Evolutionary conservation across 2,888 invertebrate species (phyloP), one percentile per base, ranked within the genome.

Genomic region (Apamea anceps): DNA sequence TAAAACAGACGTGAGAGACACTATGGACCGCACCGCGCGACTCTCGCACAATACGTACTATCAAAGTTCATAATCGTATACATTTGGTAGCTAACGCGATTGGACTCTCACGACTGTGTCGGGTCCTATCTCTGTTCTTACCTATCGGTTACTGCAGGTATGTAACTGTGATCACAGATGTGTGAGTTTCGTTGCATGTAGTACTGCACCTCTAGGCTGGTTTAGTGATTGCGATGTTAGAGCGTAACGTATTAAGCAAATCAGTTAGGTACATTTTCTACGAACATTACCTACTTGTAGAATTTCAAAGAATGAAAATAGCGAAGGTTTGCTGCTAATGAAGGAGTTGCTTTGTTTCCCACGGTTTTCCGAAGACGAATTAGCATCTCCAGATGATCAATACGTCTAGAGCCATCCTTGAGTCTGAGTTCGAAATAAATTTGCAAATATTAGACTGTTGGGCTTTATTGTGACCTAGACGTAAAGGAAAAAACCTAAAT

Each of bases 371-470:
- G 13, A 48, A 48, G 32, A 37, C 18, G 5, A 48, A 51, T 81
- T 81, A 51, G 13, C 28, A 25, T 48, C 3, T 67, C n/a, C 18
- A 37, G 37, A 60, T 48, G 13, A 81, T 51, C 13, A 60, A 8
- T 32, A 28, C 10, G 25, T 28, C n/a, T 66, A 57, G 18, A 66
- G n/a, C 32, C n/a, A 68, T 78, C 45, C 70, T 57, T 78, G 57
- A 80, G 21, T 70, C 21, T 12, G 15, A 57, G 13, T 57, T 70
- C 13, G 37, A 62, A 81, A 72, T 71, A 37, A 60, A 81, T 67
- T 78, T 62, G 42, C 72, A 81, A 81, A 37, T 13, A 62, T 62
- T 72, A 60, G 42, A 81, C 13, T 18, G 25, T 51, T 32, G 28
- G 37, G 25, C 60, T 60, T 13, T 42, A 72, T 15, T 15, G 57